These are phyloP conservation scores for Sorex araneus DNA, from an alignment of 2,113 vertebrate species.

Conservation along the genomic window DNA sequence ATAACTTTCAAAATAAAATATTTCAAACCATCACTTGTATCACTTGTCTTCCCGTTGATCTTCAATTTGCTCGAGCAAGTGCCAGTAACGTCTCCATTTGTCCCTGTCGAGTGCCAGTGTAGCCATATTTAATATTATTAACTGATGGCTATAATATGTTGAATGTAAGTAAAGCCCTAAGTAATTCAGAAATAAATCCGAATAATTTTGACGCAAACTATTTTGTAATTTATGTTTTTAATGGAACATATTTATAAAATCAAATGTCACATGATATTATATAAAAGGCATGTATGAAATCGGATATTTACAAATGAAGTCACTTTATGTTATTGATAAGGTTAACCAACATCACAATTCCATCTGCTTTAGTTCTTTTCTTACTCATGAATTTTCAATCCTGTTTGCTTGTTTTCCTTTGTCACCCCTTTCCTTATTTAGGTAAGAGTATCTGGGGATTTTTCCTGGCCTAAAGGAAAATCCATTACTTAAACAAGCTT, in stretches of 20 bases:
- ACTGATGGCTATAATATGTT: neutral
- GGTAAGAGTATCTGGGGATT: conserved; percentile 57
- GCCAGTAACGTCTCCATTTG: too few species aligned
- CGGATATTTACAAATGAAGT: neutral
- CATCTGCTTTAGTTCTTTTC: conserved; percentile 6
- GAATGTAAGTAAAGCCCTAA: neutral
- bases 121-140: neutral
- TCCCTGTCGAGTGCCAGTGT: too few species aligned
- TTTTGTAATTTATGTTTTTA: neutral
- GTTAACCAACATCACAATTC: neutral
- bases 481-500: conserved; percentile 73
- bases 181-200: neutral
- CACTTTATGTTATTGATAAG: neutral
- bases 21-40: too few species aligned
- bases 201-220: neutral
- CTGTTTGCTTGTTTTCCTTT: neutral
- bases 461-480: conserved; percentile 61
- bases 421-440: conserved; percentile 3
- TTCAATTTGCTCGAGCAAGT: too few species aligned
- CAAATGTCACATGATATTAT: neutral
- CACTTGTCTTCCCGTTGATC: too few species aligned
- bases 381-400: conserved; percentile 51
- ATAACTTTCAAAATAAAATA: neutral
- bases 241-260: neutral
- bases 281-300: neutral